Evolutionary conservation across 2,113 vertebrate species (phyloP).

Genomic region (Eublepharis macularius): DNA sequence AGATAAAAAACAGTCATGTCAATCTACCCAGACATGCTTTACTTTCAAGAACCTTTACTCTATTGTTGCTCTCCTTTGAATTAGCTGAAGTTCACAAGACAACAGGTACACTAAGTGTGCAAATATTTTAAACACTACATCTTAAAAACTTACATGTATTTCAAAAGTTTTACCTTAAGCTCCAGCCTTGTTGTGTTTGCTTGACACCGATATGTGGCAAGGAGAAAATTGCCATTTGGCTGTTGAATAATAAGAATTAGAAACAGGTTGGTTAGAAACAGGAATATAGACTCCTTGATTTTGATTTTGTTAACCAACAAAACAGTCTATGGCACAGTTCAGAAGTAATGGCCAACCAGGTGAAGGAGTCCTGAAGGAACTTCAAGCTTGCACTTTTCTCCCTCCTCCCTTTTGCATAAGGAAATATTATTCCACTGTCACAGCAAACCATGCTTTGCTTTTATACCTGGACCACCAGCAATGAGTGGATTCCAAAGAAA

Average conservation of each 20-base stretch:
- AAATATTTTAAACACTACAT: background rate
- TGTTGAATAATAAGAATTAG: slow-evolving; percentile 67
- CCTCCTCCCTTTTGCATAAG: too few species aligned
- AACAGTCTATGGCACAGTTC: background rate
- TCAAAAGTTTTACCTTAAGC: slow-evolving; percentile 84
- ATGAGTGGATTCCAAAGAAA: too few species aligned
- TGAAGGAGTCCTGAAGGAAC: too few species aligned
- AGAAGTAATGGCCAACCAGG: background rate
- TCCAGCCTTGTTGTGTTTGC: slow-evolving; percentile 95
- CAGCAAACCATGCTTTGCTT: too few species aligned
- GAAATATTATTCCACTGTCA: too few species aligned
- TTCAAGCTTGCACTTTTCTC: too few species aligned
- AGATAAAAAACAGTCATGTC: background rate
- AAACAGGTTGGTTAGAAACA: slow-evolving; percentile 9
- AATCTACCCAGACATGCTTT: background rate
- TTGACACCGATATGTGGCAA: slow-evolving; percentile 96
- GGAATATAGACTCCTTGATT: background rate
- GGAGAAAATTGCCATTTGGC: slow-evolving; percentile 93
- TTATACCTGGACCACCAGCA: too few species aligned
- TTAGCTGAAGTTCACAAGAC: background rate
- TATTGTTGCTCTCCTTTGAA: background rate
- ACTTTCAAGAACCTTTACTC: background rate
- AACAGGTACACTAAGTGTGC: background rate
- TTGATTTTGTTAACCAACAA: background rate
- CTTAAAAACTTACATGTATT: background rate